A percentile compares a stretch with the other conserved stretches of the same genome.
Evolutionary conservation across 2,888 invertebrate genomes (phyloP).

Genomic region (Artemia sp.): DNA sequence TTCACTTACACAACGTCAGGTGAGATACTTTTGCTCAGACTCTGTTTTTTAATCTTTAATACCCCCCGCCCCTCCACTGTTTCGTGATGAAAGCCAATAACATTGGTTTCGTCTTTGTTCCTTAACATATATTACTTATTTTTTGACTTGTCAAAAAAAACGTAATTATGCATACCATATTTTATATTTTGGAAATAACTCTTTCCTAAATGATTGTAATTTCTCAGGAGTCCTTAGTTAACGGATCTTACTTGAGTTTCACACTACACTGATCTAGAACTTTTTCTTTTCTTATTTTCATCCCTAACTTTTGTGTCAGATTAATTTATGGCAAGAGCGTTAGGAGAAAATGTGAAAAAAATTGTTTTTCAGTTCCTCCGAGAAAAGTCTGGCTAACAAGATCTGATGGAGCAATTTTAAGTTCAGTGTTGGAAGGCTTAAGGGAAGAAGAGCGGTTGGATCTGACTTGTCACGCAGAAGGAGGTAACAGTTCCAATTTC

Average conservation of each 20-base stretch:
- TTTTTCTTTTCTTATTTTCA: not conserved
- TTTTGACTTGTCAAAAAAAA: no score
- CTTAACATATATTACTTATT: no score
- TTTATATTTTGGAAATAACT: no score
- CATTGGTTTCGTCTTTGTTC: no score
- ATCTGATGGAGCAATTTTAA: slow-evolving; percentile 1
- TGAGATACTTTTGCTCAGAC: no score
- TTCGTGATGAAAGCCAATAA: no score
- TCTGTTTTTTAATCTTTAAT: no score
- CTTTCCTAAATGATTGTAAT: no score
- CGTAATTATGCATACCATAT: no score
- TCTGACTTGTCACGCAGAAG: slow-evolving; percentile 6
- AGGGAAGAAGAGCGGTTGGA: slow-evolving; percentile 1
- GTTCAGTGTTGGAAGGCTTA: not conserved
- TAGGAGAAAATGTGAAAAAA: not conserved
- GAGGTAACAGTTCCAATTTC: not conserved
- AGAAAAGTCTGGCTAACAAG: slow-evolving; percentile 2
- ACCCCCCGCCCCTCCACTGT: no score
- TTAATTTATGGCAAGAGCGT: not conserved
- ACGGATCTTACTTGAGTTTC: not conserved
- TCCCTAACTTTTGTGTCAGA: not conserved
- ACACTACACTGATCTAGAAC: not conserved
- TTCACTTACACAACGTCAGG: no score
- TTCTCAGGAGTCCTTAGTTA: not conserved
- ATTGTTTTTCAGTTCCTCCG: slow-evolving; percentile 3